These are phyloP conservation scores for Nasonia longicornis DNA, from an alignment of 1,140 invertebrate species.

Conservation along the genomic window DNA sequence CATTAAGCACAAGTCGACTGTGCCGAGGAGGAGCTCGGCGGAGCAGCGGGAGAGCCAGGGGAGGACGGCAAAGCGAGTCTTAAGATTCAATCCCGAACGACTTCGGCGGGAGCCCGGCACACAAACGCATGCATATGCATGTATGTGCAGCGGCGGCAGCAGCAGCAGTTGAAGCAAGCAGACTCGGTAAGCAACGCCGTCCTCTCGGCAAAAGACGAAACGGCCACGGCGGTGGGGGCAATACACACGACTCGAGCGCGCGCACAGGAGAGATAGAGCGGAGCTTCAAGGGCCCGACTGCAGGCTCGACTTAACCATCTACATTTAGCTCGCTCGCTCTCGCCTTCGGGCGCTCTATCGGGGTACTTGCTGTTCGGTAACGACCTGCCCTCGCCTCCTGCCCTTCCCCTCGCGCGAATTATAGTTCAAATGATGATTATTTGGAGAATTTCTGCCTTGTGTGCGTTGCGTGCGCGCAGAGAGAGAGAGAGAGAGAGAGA, in stretches of 20 bases:
- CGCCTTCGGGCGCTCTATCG: slow-evolving; percentile 14
- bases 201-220: neutral
- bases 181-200: neutral
- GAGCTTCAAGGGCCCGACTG: neutral
- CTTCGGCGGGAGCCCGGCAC: neutral
- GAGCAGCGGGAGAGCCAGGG: too few relatives aligned
- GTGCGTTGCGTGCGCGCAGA: too few relatives aligned
- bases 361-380: neutral
- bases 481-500: too few relatives aligned
- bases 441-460: slow-evolving; percentile 11
- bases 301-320: slow-evolving; percentile 39
- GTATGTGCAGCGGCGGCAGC: neutral
- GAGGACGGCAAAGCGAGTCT: neutral
- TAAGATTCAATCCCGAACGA: slow-evolving; percentile 33
- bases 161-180: neutral
- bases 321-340: slow-evolving; percentile 25
- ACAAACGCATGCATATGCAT: slow-evolving; percentile 25
- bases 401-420: neutral
- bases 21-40: neutral
- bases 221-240: neutral
- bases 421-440: slow-evolving; percentile 27
- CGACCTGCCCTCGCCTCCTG: slow-evolving; percentile 6
- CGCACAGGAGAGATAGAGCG: neutral
- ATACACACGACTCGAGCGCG: neutral
- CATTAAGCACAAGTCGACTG: slow-evolving; percentile 36